Conservation (phyloP, 2,113 vertebrate genomes). For the Todiramphus chloris region DNA sequence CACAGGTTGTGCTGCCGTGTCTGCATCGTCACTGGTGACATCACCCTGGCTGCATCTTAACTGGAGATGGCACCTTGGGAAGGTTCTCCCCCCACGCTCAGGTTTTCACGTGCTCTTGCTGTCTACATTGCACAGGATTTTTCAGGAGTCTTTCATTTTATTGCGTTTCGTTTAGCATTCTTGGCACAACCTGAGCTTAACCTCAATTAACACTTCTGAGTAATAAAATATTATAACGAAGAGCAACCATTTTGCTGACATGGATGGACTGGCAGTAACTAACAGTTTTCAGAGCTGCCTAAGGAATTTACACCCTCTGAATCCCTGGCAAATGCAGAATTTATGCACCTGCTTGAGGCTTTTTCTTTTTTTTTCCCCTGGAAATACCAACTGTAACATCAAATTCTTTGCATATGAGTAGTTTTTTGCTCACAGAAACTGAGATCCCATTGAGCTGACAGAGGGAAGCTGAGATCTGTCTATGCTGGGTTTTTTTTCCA, state of each 20-base stretch:
- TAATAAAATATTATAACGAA: conserved; percentile 20
- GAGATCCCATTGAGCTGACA: not conserved
- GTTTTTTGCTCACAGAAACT: not conserved
- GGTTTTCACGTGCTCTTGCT: not conserved
- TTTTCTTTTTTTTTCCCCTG: not conserved
- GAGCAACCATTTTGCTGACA: conserved; percentile 10
- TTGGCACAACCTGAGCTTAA: not conserved
- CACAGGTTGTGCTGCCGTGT: accelerated
- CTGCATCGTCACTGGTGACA: not conserved
- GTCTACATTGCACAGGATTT: not conserved
- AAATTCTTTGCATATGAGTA: not conserved
- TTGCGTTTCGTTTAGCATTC: not conserved
- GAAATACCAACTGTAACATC: not conserved
- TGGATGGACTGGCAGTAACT: not conserved
- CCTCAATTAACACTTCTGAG: conserved; percentile 44
- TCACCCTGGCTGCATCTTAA: not conserved
- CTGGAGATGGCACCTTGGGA: not conserved
- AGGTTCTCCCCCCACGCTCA: not conserved
- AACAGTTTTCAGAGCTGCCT: conserved; percentile 32
- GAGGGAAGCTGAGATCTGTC: not conserved
- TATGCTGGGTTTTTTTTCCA: not conserved
- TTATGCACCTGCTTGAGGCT: conserved; percentile 1
- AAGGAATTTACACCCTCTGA: conserved; percentile 3
- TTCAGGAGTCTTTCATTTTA: not conserved
- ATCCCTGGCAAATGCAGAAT: conserved; percentile 26